Percentiles rank a stretch among this genome's conserved stretches.
Conservation (phyloP, 2,113 vertebrate genomes). For the Phasianus colchicus region DNA sequence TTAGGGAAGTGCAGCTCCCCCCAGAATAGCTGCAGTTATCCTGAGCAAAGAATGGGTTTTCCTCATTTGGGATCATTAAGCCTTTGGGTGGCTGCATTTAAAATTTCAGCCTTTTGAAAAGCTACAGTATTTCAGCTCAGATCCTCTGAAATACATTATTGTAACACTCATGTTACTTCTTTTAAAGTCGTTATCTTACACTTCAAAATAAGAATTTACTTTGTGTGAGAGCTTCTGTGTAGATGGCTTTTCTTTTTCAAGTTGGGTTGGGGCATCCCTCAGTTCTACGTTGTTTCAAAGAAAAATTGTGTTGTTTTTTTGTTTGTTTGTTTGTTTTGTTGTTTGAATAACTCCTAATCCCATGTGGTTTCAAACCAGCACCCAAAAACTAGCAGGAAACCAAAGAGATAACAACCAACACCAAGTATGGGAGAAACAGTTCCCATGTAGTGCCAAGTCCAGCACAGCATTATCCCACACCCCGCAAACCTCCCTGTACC, state of each 20-base stretch:
- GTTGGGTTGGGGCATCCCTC: not conserved
- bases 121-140: not conserved
- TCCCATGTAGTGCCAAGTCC: slow-evolving; percentile 31
- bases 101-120: not conserved
- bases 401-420: slow-evolving; percentile 26
- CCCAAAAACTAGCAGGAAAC: not conserved
- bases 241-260: not conserved
- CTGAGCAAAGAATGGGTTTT: not conserved
- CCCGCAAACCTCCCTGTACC: slow-evolving; percentile 62
- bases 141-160: not conserved
- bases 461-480: fast-evolving
- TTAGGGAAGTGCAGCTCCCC: slow-evolving; percentile 29
- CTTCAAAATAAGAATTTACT: not conserved
- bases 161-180: not conserved
- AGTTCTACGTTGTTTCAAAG: not conserved
- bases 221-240: not conserved
- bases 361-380: not conserved
- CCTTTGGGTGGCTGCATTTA: not conserved
- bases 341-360: not conserved
- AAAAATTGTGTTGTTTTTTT: not conserved
- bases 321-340: not conserved
- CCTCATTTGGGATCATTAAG: not conserved
- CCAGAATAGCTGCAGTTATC: not conserved
- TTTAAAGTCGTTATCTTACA: not conserved
- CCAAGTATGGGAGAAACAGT: not conserved